These are phyloP conservation scores for Phytoseiulus persimilis DNA, from an alignment of 2,888 invertebrate species.

Conservation along the genomic window DNA sequence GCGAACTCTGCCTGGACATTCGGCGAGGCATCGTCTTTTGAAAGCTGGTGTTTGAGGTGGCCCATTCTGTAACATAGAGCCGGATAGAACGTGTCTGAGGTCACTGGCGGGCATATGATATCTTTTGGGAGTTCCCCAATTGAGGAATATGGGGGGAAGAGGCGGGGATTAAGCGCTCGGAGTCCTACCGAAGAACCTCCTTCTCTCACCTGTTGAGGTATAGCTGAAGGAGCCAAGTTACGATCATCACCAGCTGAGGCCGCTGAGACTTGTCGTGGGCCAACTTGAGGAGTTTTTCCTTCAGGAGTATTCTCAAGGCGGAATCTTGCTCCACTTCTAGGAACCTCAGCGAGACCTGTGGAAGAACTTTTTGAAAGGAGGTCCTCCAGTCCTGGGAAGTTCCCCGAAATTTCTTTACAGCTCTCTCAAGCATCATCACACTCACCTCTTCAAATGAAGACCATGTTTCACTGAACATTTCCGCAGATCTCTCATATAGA, in stretches of 20 bases:
- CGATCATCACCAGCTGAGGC: slow-evolving; percentile 81
- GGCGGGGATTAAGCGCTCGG: neutral
- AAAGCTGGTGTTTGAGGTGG: slow-evolving; percentile 61
- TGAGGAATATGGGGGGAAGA: too few relatives aligned
- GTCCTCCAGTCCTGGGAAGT: too few relatives aligned
- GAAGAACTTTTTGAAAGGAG: slow-evolving; percentile 49
- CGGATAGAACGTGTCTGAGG: slow-evolving; percentile 1
- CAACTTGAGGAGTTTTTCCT: slow-evolving; percentile 66
- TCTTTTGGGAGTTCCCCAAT: too few relatives aligned
- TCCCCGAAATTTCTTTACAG: slow-evolving; percentile 9
- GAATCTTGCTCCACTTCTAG: slow-evolving; percentile 69
- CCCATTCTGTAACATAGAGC: slow-evolving; percentile 56
- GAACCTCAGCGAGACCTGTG: slow-evolving; percentile 86
- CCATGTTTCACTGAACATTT: slow-evolving; percentile 14
- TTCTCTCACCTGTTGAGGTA: slow-evolving; percentile 67
- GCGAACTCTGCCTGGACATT: neutral
- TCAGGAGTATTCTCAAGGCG: slow-evolving; percentile 78
- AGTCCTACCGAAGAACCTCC: neutral
- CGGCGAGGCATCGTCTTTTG: slow-evolving; percentile 50
- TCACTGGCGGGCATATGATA: neutral
- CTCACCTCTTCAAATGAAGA: slow-evolving; percentile 55
- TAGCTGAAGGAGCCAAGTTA: slow-evolving; percentile 88
- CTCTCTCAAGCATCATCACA: slow-evolving; percentile 41
- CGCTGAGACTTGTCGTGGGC: slow-evolving; percentile 59
- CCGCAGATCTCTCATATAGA: neutral